Evolutionary conservation across 2,888 invertebrate genomes (phyloP).

Genomic region (Ctenicera cuprea): DNA sequence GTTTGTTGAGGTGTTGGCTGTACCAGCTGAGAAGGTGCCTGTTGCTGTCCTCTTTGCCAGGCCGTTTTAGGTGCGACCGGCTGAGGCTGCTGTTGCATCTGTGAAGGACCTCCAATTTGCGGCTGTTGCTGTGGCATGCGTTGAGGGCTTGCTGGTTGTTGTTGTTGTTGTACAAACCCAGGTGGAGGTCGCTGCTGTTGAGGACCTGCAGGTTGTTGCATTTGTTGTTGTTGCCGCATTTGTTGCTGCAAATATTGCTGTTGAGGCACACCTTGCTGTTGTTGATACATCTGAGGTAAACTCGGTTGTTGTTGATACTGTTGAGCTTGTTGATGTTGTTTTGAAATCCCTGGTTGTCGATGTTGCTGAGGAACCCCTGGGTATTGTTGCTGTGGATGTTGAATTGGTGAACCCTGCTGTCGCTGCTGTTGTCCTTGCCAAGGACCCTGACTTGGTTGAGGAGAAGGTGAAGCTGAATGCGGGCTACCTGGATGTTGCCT

Average conservation of each 20-base stretch:
- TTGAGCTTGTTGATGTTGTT: too few relatives aligned
- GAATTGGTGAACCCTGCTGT: neutral
- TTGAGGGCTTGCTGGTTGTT: neutral
- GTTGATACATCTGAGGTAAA: too few relatives aligned
- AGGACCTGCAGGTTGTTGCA: neutral
- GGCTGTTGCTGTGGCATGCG: neutral
- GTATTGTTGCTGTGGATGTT: neutral
- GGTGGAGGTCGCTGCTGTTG: neutral
- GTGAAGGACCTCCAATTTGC: too few relatives aligned
- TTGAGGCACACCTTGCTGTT: too few relatives aligned
- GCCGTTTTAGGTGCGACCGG: neutral
- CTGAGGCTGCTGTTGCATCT: neutral
- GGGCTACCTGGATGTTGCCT: neutral
- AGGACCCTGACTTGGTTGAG: neutral
- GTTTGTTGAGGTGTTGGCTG: too few relatives aligned
- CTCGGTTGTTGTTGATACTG: too few relatives aligned
- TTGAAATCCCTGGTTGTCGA: too few relatives aligned
- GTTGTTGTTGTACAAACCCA: neutral
- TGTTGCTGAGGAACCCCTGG: neutral
- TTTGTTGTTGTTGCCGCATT: neutral
- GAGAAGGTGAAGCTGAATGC: constrained; percentile 1
- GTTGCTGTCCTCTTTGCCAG: neutral
- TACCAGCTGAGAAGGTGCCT: too few relatives aligned
- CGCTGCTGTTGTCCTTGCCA: neutral
- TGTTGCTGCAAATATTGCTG: neutral